Base-by-base conservation (phyloP, 2,888 invertebrate species). In the Megalurothrips usitatus region DNA sequence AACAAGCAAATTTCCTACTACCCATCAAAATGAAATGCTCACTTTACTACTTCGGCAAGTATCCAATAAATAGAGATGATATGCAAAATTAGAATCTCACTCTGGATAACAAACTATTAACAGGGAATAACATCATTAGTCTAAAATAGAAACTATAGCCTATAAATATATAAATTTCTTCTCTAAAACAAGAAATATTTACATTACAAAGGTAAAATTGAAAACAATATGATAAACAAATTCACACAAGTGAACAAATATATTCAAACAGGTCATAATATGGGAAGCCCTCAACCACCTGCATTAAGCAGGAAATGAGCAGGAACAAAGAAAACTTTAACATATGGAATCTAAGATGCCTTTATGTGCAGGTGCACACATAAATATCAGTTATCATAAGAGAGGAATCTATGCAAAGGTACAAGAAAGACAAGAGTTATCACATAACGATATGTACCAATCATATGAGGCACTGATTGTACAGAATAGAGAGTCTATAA, bases 401-500 rank as follows among this genome's bases (percentile, higher is more conserved):
- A 26, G 68, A 26, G 23, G 23, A 75, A n/a, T 26, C 26, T 75
- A 75, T 0, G 26, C 12, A 26, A 75, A 75, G 26, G 26, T 75
- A 75, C 68, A 75, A 75, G 68, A 75, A 26, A 75, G 26, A 75
- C 26, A 26, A 75, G 68, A 75, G 10, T 23, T 75, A 75, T 75
- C 68, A 75, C 68, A 75, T 26, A 75, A 75, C 26, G 68, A 75
- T 75, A 26, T 75, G 68, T 23, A 75, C 68, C 68, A 75, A 75
- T 75, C 68, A 75, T 75, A 23, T 26, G 68, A 26, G 68, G 68
- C 26, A 75, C 68, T 75, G 68, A 75, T 23, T 23, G 8, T 11
- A 26, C 68, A 75, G 68, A 75, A 75, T 75, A 75, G 68, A 75
- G 68, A 75, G 68, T 75, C 68, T 26, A 26, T 26, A 75, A 75